Conservation (phyloP, 2,113 vertebrate genomes). For the Catharus fuscescens region DNA sequence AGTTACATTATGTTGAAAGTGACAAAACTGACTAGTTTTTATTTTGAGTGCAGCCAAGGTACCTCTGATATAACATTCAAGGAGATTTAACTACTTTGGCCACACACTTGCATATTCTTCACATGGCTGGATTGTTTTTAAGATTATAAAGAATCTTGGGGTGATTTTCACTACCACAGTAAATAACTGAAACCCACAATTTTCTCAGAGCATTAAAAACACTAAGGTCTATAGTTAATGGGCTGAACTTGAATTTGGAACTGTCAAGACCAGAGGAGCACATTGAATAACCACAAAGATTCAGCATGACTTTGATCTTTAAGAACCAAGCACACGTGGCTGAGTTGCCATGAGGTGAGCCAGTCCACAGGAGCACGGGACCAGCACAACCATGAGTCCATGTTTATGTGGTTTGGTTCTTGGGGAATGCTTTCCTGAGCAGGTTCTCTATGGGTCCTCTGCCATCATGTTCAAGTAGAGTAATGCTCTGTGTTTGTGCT, state of each 20-base stretch:
- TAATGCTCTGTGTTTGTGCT: background rate
- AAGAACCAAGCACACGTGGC: background rate
- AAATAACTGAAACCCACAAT: background rate
- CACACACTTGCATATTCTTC: background rate
- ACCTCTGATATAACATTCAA: background rate
- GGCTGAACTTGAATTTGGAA: background rate
- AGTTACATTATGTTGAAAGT: constrained; percentile 36
- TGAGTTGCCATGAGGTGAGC: background rate
- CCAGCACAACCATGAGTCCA: background rate
- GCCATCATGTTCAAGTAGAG: fast-evolving
- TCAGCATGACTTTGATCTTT: background rate
- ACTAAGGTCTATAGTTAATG: background rate
- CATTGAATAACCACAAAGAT: background rate
- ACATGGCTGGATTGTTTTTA: background rate
- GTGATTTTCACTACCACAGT: background rate
- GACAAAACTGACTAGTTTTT: constrained; percentile 19
- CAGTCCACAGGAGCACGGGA: background rate
- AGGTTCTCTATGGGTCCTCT: background rate
- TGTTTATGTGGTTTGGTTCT: background rate
- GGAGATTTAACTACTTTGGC: constrained; percentile 29
- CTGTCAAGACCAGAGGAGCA: background rate
- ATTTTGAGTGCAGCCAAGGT: background rate
- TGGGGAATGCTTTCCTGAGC: background rate
- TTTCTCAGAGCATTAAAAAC: background rate
- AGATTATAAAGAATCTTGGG: background rate